Conservation (phyloP, 2,113 vertebrate species). For the Chroicocephalus ridibundus region DNA sequence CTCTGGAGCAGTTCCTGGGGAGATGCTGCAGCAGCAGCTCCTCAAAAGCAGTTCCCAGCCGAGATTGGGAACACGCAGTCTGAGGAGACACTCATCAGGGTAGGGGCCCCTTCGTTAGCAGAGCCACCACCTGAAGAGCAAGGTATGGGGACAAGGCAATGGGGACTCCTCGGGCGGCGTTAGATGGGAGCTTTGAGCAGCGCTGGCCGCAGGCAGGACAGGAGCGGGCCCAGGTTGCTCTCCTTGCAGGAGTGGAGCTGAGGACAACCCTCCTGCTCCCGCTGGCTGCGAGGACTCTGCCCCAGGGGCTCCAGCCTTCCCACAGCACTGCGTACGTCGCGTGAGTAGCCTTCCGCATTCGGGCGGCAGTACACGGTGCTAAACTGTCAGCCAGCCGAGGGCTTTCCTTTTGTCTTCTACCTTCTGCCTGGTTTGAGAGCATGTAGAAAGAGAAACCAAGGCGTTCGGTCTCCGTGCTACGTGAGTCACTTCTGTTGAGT, state of each 20-base stretch:
- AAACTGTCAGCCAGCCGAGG: neutral
- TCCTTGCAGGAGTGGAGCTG: accelerated
- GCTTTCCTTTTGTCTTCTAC: neutral
- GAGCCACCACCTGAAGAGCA: neutral
- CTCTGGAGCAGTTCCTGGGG: neutral
- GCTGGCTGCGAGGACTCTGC: neutral
- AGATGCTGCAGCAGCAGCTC: neutral
- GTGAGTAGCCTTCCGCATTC: accelerated
- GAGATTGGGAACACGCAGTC: accelerated
- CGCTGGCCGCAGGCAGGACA: neutral
- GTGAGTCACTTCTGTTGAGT: neutral
- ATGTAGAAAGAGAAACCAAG: neutral
- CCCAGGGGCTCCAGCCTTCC: neutral
- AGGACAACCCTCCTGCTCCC: neutral
- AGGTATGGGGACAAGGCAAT: neutral
- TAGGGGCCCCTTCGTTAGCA: neutral
- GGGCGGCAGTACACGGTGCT: neutral
- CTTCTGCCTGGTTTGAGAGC: neutral
- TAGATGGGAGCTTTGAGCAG: accelerated
- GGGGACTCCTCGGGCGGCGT: accelerated
- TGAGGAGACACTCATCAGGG: neutral
- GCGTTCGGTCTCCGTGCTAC: neutral
- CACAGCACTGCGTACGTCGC: accelerated
- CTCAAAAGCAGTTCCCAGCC: neutral
- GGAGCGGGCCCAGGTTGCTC: neutral